Percentiles rank a stretch among this genome's conserved stretches.
Evolutionary conservation across 2,888 invertebrate genomes (phyloP).

Genomic region (Phortica magna): DNA sequence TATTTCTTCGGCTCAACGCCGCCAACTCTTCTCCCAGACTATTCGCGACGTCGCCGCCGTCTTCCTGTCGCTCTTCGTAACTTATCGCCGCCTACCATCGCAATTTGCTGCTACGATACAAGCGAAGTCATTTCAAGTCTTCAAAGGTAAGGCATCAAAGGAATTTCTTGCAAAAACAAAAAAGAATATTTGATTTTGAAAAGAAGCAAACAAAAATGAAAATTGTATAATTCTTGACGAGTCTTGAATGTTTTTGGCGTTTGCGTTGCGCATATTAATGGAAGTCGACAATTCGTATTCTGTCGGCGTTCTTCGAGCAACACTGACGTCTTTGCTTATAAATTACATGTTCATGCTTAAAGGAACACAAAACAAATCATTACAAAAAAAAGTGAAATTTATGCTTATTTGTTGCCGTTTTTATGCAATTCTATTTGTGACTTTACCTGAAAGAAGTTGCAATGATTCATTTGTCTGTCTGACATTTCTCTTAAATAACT

Average conservation of each 20-base stretch:
- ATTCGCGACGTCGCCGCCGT: conserved; percentile 49
- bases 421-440: not conserved
- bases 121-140: not conserved
- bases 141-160: conserved; percentile 55
- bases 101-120: conserved; percentile 44
- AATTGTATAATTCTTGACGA: conserved; percentile 35
- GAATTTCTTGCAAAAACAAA: conserved; percentile 41
- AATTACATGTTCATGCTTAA: conserved; percentile 26
- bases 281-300: conserved; percentile 29
- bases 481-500: no score
- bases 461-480: not conserved
- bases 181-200: not conserved
- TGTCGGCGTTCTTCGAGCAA: not conserved
- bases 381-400: conserved; percentile 17
- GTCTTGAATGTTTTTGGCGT: conserved; percentile 36
- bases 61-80: conserved; percentile 52
- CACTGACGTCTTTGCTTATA: conserved; percentile 21
- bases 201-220: not conserved
- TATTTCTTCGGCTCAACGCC: conserved; percentile 41
- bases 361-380: not conserved
- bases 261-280: conserved; percentile 48
- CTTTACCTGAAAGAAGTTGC: not conserved
- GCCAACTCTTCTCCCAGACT: conserved; percentile 41
- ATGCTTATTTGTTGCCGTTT: not conserved
- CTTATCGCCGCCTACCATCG: conserved; percentile 68